Evolutionary conservation across 1,140 invertebrate species (phyloP).

Genomic region (Oreohelix idahoensis): DNA sequence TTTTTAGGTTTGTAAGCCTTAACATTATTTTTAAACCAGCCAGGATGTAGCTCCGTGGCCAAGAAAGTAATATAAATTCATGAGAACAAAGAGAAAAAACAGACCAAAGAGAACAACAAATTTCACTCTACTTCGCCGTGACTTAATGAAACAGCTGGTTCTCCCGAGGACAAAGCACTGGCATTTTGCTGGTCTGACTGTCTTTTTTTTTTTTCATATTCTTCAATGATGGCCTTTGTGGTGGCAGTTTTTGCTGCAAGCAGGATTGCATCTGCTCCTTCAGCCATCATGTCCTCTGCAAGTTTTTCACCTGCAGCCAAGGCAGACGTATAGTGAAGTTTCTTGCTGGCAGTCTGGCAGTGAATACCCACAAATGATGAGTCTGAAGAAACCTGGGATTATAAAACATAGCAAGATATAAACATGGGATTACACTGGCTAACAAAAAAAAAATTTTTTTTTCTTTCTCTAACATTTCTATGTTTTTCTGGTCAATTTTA

Average conservation of each 20-base stretch:
- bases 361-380: conserved; percentile 29
- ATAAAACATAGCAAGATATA: too few relatives aligned
- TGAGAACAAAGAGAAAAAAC: too few relatives aligned
- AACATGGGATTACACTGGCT: too few relatives aligned
- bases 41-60: too few relatives aligned
- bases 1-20: too few relatives aligned
- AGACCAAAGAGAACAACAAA: too few relatives aligned
- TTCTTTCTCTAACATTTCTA: too few relatives aligned
- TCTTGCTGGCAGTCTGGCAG: conserved; percentile 26
- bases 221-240: conserved; percentile 53
- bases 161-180: background rate
- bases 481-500: too few relatives aligned
- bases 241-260: conserved; percentile 54
- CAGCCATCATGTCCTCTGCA: conserved; percentile 81
- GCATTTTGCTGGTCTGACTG: background rate
- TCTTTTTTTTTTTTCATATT: conserved; percentile 49
- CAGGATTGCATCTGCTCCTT: conserved; percentile 87
- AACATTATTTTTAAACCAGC: too few relatives aligned
- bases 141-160: background rate
- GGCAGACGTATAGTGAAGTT: conserved; percentile 72
- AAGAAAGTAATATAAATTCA: too few relatives aligned
- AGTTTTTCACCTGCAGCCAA: conserved; percentile 80
- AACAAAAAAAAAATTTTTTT: too few relatives aligned
- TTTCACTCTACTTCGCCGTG: too few relatives aligned
- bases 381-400: background rate